Evolutionary conservation across 2,888 invertebrate genomes (phyloP).

Genomic region (Flexamia atlantica): DNA sequence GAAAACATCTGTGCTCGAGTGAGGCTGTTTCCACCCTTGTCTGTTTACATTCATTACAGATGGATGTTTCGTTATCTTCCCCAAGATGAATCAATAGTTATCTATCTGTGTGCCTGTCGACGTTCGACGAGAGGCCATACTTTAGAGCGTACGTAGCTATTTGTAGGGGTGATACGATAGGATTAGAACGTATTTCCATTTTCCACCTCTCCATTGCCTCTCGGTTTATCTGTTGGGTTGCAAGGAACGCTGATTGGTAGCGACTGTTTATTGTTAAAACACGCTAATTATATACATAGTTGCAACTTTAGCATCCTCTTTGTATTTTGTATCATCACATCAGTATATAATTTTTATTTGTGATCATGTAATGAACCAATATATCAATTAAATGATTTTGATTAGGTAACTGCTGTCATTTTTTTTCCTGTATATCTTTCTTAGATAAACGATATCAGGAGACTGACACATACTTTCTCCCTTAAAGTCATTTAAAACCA

Average conservation of each 20-base stretch:
- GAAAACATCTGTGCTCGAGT: neutral
- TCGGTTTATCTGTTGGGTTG: conserved; percentile 32
- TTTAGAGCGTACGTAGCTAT: conserved; percentile 58
- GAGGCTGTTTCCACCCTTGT: neutral
- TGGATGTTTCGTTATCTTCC: neutral
- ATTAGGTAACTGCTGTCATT: conserved; percentile 59
- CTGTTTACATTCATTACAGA: neutral
- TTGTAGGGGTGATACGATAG: conserved; percentile 55
- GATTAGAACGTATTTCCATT: conserved; percentile 43
- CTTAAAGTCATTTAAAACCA: too few species aligned
- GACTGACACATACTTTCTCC: too few species aligned
- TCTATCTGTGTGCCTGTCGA: conserved; percentile 64
- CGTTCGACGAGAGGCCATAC: conserved; percentile 50
- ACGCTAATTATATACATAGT: conserved; percentile 62
- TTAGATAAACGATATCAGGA: too few species aligned
- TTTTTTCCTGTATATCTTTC: neutral
- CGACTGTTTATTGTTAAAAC: conserved; percentile 58
- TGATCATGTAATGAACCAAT: conserved; percentile 69
- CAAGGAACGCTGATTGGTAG: conserved; percentile 32
- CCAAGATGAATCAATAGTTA: conserved; percentile 59
- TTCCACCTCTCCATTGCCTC: conserved; percentile 49
- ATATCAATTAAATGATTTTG: conserved; percentile 66
- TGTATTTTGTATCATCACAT: conserved; percentile 65
- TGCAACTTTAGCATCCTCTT: conserved; percentile 62
- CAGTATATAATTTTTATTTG: conserved; percentile 67